These are phyloP conservation scores for Uromys caudimaculatus DNA, from an alignment of 2,797 vertebrate species.

Conservation along the genomic window DNA sequence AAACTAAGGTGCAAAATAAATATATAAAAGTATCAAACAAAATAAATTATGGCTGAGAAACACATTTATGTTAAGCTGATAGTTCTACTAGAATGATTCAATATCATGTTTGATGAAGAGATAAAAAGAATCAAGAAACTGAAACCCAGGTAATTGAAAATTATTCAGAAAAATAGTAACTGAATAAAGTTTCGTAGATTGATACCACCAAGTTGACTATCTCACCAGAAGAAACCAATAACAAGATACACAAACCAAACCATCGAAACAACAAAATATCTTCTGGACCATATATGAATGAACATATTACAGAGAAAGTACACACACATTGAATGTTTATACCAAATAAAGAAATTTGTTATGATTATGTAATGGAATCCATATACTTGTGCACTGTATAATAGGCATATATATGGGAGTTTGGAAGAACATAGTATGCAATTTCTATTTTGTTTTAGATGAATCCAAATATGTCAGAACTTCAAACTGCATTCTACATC, in stretches of 20 bases:
- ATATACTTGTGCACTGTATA: too few relatives aligned
- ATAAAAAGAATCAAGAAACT: not conserved
- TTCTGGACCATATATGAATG: too few relatives aligned
- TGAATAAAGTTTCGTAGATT: not conserved
- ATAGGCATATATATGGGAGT: not conserved
- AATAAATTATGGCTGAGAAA: not conserved
- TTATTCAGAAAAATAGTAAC: not conserved
- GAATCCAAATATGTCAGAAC: not conserved
- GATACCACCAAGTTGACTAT: not conserved
- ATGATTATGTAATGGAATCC: not conserved
- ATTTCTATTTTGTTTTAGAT: not conserved
- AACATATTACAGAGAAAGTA: not conserved
- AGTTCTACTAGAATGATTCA: not conserved
- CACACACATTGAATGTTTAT: not conserved
- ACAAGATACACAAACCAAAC: not conserved
- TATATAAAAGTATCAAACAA: not conserved
- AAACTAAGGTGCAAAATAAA: not conserved
- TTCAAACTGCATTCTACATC: not conserved
- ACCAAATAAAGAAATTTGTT: not conserved
- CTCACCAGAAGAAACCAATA: not conserved
- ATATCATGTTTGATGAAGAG: not conserved
- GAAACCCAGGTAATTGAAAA: not conserved
- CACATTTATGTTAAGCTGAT: not conserved
- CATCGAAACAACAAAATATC: not conserved
- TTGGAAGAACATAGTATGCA: not conserved